Percentiles rank a stretch among this genome's conserved stretches.
phyloP scores from a whole-genome alignment of 2,797 vertebrate genomes.

The Pipistrellus nathusii region DNA sequence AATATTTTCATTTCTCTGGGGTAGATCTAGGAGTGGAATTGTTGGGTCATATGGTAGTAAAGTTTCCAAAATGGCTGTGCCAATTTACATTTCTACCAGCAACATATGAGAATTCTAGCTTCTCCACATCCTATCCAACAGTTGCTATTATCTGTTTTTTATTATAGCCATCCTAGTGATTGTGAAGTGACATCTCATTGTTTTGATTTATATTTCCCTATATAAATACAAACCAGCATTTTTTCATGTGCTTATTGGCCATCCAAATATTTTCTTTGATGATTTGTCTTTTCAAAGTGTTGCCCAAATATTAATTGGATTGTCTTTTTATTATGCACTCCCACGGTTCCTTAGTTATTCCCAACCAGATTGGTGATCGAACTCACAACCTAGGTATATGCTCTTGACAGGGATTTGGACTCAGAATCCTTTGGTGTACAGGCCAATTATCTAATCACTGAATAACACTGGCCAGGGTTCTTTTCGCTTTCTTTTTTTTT shows the following conservation, averaged over 20 bases:
- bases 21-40: not conserved
- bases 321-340: constrained; percentile 39
- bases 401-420: too few species aligned
- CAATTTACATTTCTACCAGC: not conserved
- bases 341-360: constrained; percentile 2
- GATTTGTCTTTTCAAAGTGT: not conserved
- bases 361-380: too few species aligned
- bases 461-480: not conserved
- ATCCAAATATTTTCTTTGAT: not conserved
- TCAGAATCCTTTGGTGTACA: too few species aligned
- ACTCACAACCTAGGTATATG: too few species aligned
- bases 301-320: not conserved
- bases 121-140: not conserved
- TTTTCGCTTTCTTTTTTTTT: not conserved
- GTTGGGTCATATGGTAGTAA: not conserved
- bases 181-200: not conserved
- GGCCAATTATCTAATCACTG: too few species aligned
- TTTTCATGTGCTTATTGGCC: not conserved
- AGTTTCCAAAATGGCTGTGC: not conserved
- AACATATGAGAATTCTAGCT: not conserved
- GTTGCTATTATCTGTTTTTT: not conserved
- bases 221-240: not conserved
- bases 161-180: not conserved
- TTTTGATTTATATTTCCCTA: not conserved
- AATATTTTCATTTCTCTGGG: not conserved